Evolutionary conservation across 2,888 invertebrate genomes (phyloP).

Genomic region (Thereva nobilitata): DNA sequence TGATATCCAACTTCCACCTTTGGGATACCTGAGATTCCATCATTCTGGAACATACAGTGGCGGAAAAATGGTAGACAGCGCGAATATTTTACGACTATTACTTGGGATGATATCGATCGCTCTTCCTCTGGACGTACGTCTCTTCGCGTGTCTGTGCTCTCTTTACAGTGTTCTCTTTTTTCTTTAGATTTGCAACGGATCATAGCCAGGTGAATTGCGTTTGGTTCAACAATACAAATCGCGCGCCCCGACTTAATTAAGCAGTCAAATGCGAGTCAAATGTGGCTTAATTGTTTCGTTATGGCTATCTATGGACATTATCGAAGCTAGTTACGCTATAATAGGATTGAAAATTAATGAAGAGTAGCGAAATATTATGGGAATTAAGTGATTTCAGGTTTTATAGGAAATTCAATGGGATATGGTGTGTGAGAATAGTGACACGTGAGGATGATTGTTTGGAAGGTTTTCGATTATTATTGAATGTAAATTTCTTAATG

Average conservation of each 20-base stretch:
- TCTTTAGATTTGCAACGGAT: neutral
- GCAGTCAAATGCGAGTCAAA: constrained; percentile 27
- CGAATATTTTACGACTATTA: constrained; percentile 7
- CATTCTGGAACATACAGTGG: constrained; percentile 20
- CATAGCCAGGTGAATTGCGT: neutral
- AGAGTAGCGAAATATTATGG: no score
- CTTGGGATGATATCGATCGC: neutral
- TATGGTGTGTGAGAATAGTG: no score
- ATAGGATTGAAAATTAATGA: no score
- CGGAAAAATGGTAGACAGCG: constrained; percentile 13
- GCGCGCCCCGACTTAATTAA: constrained; percentile 13
- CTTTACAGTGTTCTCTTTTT: no score
- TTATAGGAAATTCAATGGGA: no score
- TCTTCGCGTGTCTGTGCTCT: no score
- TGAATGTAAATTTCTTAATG: no score
- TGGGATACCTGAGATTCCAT: constrained; percentile 19
- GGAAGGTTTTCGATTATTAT: no score
- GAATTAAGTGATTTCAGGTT: no score
- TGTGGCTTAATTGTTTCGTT: constrained; percentile 27
- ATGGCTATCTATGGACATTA: no score
- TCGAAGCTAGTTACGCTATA: no score
- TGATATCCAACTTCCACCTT: neutral
- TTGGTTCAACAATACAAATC: constrained; percentile 19
- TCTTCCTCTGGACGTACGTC: neutral
- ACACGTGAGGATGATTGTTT: no score